phyloP scores from a whole-genome alignment of 2,113 vertebrate genomes.

The Aythya baeri region DNA sequence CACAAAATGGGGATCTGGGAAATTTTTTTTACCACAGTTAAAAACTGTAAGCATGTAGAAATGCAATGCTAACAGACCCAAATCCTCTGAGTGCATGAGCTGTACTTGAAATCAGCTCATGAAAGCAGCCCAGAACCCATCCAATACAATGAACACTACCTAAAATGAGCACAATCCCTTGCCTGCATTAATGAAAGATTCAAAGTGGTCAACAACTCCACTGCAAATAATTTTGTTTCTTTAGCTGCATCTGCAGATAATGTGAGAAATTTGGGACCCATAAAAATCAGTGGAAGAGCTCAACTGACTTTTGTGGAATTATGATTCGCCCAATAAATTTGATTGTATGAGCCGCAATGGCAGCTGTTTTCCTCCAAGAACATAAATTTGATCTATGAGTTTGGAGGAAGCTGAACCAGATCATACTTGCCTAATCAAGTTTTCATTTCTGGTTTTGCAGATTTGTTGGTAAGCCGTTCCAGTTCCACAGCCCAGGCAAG shows the following conservation, averaged over 20 bases:
- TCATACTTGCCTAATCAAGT: neutral
- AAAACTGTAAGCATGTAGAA: neutral
- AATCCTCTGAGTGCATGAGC: neutral
- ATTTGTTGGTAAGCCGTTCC: neutral
- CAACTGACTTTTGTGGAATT: neutral
- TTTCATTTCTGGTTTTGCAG: neutral
- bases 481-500: neutral
- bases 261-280: neutral
- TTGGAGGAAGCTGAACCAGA: neutral
- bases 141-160: neutral
- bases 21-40: neutral
- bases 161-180: neutral
- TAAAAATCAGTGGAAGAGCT: neutral
- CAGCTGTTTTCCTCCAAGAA: neutral
- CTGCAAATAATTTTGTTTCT: neutral
- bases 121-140: neutral
- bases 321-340: neutral
- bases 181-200: neutral
- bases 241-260: neutral
- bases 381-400: neutral
- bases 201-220: neutral
- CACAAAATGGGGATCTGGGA: neutral
- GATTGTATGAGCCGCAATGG: neutral
- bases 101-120: neutral
- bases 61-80: neutral